Evolutionary conservation across 2,113 vertebrate species (phyloP).

Genomic region (Etheostoma cragini): DNA sequence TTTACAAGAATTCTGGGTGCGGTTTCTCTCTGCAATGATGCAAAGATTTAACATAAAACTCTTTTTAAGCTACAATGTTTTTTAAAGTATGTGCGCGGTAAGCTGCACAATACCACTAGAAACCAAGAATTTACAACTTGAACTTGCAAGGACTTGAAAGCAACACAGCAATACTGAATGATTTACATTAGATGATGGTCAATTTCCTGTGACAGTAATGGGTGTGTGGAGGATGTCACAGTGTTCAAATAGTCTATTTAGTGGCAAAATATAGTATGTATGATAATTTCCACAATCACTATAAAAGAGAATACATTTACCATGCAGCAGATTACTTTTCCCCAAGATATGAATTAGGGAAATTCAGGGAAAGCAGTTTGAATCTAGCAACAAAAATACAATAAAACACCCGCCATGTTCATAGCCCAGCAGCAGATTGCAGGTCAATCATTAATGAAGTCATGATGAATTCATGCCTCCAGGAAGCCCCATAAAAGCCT

Average conservation of each 20-base stretch:
- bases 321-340: neutral
- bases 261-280: neutral
- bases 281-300: neutral
- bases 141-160: conserved; percentile 50
- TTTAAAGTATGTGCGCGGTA: neutral
- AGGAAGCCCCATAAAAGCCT: conserved; percentile 67
- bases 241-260: neutral
- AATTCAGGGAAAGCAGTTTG: neutral
- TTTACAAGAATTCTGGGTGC: neutral
- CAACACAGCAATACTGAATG: neutral
- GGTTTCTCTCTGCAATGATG: neutral
- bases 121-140: conserved; percentile 6
- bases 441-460: conserved; percentile 80
- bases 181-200: neutral
- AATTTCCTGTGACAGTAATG: conserved; percentile 2
- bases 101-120: neutral
- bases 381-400: neutral
- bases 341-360: neutral
- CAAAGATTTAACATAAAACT: conserved; percentile 4
- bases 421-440: conserved; percentile 71
- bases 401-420: conserved; percentile 31
- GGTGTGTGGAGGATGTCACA: conserved; percentile 12
- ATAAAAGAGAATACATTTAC: neutral
- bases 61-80: neutral
- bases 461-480: conserved; percentile 58